Percentiles rank a stretch among this genome's conserved stretches.
These are phyloP conservation scores for Parauchenoglanis punctatus DNA, from an alignment of 2,797 vertebrate species.

Conservation along the genomic window DNA sequence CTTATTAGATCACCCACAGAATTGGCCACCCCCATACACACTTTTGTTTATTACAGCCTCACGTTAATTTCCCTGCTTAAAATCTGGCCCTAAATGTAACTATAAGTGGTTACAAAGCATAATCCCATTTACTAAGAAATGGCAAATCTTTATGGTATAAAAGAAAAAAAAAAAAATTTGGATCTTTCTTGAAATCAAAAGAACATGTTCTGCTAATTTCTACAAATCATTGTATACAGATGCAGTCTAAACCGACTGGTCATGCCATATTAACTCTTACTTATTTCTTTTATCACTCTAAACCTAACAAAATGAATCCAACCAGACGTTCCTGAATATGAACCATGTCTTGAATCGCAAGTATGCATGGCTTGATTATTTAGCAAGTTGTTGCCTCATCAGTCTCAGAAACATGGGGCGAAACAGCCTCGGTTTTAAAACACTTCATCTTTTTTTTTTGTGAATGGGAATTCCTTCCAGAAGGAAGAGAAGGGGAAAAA, in stretches of 20 bases:
- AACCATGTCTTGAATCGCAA: neutral
- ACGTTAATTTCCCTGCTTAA: too few species aligned
- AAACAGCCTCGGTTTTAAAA: constrained; percentile 45
- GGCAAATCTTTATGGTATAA: neutral
- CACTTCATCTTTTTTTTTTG: constrained; percentile 60
- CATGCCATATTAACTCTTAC: neutral
- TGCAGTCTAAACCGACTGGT: neutral
- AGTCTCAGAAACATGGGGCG: constrained; percentile 31
- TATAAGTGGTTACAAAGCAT: neutral
- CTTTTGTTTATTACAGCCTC: too few species aligned
- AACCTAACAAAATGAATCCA: neutral
- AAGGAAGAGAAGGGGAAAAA: constrained; percentile 42
- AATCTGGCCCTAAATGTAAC: neutral
- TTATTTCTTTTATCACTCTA: neutral
- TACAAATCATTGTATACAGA: neutral
- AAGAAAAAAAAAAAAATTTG: neutral
- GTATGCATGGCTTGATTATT: constrained; percentile 21
- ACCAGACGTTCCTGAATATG: neutral
- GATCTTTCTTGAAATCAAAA: neutral
- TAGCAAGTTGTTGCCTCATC: constrained; percentile 45
- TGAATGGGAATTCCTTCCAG: constrained; percentile 62
- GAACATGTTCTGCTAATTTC: neutral
- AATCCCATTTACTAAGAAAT: neutral
- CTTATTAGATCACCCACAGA: too few species aligned
- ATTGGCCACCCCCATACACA: too few species aligned